Percentiles rank a stretch among this genome's conserved stretches.
These are phyloP conservation scores for Hetaerina americana DNA, from an alignment of 1,140 invertebrate species.

Conservation along the genomic window DNA sequence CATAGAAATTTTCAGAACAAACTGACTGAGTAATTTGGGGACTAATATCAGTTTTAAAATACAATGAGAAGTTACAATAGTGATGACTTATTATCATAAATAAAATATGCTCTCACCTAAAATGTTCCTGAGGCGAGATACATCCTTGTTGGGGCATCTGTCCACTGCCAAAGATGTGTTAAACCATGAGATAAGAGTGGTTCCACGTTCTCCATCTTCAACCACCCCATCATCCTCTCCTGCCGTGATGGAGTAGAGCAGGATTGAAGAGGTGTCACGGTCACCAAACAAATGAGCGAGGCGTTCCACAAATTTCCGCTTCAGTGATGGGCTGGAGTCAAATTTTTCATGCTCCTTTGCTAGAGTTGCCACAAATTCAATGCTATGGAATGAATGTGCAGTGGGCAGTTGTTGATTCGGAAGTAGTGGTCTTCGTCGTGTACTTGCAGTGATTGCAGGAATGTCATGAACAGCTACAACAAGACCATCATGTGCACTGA, in stretches of 20 bases:
- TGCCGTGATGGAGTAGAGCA: not conserved
- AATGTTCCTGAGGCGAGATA: conserved; percentile 24
- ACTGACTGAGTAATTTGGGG: too few relatives aligned
- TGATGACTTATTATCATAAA: too few relatives aligned
- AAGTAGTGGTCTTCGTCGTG: not conserved
- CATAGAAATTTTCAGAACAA: too few relatives aligned
- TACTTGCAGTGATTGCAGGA: conserved; percentile 13
- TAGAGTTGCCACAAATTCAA: conserved; percentile 67
- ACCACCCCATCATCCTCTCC: conserved; percentile 9
- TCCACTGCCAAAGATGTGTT: conserved; percentile 53
- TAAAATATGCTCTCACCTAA: not conserved
- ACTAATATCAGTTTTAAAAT: too few relatives aligned
- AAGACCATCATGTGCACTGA: conserved; percentile 60
- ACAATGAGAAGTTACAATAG: too few relatives aligned
- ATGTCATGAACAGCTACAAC: conserved; percentile 55
- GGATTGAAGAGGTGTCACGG: conserved; percentile 50
- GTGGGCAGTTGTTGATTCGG: not conserved
- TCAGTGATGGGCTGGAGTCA: conserved; percentile 46
- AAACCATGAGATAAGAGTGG: conserved; percentile 61
- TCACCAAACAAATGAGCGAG: conserved; percentile 63
- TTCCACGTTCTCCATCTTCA: conserved; percentile 36
- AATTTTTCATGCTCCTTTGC: conserved; percentile 59
- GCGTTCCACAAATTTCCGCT: conserved; percentile 66
- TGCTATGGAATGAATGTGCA: conserved; percentile 37
- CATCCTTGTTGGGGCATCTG: conserved; percentile 61